Conservation (phyloP, 2,888 invertebrate species). For the Eupithecia dodoneata region DNA sequence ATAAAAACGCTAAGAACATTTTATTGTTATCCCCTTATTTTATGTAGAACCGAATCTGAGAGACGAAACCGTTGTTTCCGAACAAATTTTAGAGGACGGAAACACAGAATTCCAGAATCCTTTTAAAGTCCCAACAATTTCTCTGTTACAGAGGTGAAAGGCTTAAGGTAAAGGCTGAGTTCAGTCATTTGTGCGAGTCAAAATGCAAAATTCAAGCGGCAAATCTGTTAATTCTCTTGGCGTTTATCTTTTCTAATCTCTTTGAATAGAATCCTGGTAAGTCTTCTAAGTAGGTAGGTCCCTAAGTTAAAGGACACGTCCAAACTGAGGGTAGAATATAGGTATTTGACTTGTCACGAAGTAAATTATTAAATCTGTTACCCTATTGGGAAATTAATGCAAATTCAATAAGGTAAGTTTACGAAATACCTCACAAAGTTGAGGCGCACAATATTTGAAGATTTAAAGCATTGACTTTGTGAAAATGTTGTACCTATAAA, state of each 20-base stretch:
- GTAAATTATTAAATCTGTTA: neutral
- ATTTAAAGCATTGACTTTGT: neutral
- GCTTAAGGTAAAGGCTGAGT: constrained; percentile 7
- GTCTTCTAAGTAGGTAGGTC: constrained; percentile 49
- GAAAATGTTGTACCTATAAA: neutral
- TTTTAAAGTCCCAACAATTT: constrained; percentile 14
- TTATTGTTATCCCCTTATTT: neutral
- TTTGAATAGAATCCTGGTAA: constrained; percentile 58
- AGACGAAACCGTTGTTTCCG: neutral
- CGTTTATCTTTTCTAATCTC: constrained; percentile 61
- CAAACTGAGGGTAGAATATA: constrained; percentile 44
- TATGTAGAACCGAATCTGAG: neutral
- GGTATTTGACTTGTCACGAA: constrained; percentile 43
- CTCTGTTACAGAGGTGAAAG: constrained; percentile 11
- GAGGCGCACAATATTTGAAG: neutral
- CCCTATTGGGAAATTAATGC: constrained; percentile 3
- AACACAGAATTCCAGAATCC: neutral
- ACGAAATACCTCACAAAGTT: neutral
- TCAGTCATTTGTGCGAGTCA: constrained; percentile 18
- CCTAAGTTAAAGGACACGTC: constrained; percentile 33
- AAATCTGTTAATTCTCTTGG: constrained; percentile 53
- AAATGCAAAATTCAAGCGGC: constrained; percentile 49
- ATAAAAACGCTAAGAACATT: neutral
- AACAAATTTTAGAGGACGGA: neutral
- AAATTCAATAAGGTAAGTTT: neutral